These are phyloP conservation scores for Amitus sp. DNA, from an alignment of 2,888 invertebrate genomes.

Conservation along the genomic window DNA sequence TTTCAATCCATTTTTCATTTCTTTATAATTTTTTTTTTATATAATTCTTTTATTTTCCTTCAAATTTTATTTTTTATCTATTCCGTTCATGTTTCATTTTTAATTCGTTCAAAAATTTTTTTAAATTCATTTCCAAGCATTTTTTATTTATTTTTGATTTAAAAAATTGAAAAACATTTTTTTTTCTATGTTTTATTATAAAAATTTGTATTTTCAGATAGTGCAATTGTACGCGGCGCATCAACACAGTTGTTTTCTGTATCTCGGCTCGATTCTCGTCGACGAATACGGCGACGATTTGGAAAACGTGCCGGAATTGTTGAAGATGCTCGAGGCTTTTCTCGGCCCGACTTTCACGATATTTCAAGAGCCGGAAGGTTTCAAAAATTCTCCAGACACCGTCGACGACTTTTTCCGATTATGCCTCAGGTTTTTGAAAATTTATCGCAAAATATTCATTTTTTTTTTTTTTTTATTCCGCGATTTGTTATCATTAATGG, in stretches of 20 bases:
- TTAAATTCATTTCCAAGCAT: no score
- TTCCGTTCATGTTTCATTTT: no score
- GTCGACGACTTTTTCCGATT: conserved; percentile 96
- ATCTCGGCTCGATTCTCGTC: conserved; percentile 88
- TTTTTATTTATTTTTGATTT: no score
- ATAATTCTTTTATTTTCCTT: neutral
- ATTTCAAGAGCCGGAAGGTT: conserved; percentile 81
- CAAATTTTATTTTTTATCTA: no score
- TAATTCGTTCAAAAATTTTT: no score
- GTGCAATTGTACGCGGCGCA: conserved; percentile 77
- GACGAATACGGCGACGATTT: conserved; percentile 84
- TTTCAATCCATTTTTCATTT: no score
- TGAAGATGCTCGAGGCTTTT: conserved; percentile 87
- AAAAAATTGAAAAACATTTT: conserved; percentile 7
- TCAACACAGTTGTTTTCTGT: conserved; percentile 92
- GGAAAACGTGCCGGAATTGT: conserved; percentile 80
- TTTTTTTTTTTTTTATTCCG: conserved; percentile 1
- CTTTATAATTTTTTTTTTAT: conserved; percentile 6
- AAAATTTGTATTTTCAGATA: conserved; percentile 69
- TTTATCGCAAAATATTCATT: no score
- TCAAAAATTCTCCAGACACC: conserved; percentile 94
- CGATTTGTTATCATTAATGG: neutral
- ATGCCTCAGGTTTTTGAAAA: conserved; percentile 70
- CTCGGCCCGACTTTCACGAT: conserved; percentile 83
- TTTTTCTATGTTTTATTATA: no score